Evolutionary conservation across 2,113 vertebrate genomes (phyloP).

Genomic region (Ceyx cyanopectus): DNA sequence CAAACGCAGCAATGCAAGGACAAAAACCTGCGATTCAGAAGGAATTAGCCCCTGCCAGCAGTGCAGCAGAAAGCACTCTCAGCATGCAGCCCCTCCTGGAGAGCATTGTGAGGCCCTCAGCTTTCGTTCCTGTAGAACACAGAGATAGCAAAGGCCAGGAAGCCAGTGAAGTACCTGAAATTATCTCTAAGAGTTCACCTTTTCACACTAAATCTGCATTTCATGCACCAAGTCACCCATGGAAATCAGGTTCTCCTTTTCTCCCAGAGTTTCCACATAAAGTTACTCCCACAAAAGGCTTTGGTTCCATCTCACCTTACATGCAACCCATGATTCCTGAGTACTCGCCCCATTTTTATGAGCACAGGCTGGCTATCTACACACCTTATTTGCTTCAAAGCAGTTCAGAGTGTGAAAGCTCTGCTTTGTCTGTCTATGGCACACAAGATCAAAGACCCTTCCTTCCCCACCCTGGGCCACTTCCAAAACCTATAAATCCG

Average conservation of each 20-base stretch:
- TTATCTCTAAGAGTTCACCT: conserved; percentile 63
- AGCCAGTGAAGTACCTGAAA: conserved; percentile 56
- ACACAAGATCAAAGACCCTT: conserved; percentile 86
- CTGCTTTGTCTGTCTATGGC: conserved; percentile 78
- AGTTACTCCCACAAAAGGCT: conserved; percentile 71
- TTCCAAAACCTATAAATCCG: conserved; percentile 76
- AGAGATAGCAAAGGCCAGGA: conserved; percentile 74
- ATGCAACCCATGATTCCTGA: conserved; percentile 82
- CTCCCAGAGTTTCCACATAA: conserved; percentile 80
- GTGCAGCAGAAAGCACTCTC: conserved; percentile 6
- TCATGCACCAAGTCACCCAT: conserved; percentile 78
- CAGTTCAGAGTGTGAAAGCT: conserved; percentile 72
- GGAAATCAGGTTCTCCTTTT: conserved; percentile 79
- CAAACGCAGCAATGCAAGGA: conserved; percentile 41
- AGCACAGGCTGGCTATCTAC: conserved; percentile 82
- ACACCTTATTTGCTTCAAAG: conserved; percentile 82
- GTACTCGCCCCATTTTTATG: conserved; percentile 85
- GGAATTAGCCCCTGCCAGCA: conserved; percentile 35
- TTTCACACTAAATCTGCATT: conserved; percentile 81
- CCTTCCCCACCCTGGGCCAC: conserved; percentile 80
- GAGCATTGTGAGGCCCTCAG: conserved; percentile 77
- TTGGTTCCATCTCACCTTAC: conserved; percentile 78
- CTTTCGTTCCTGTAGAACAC: conserved; percentile 85
- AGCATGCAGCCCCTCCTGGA: conserved; percentile 66
- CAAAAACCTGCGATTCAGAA: conserved; percentile 60